A percentile compares a stretch with the other conserved stretches of the same genome.
These are phyloP conservation scores for Meteorus colon DNA, from an alignment of 2,888 invertebrate genomes.

Conservation along the genomic window DNA sequence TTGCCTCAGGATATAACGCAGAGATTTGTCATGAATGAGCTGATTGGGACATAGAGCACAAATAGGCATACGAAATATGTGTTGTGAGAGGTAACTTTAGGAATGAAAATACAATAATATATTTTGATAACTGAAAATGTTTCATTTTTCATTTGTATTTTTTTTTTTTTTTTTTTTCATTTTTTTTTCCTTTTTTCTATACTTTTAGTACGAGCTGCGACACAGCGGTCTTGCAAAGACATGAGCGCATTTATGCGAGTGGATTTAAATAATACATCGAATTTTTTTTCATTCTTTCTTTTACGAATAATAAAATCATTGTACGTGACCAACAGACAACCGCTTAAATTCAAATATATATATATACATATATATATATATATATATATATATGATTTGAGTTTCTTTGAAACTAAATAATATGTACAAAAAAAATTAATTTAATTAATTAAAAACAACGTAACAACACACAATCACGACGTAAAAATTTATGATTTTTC, in stretches of 20 bases:
- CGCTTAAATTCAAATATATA: slow-evolving; percentile 62
- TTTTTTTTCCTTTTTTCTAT: slow-evolving; percentile 45
- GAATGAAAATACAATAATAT: slow-evolving; percentile 20
- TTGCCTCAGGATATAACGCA: background rate
- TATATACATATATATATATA: slow-evolving; percentile 16
- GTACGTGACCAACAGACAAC: slow-evolving; percentile 65
- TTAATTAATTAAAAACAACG: slow-evolving; percentile 52
- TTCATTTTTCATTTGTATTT: slow-evolving; percentile 38
- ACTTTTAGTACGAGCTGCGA: slow-evolving; percentile 40
- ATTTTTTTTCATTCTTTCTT: slow-evolving; percentile 6
- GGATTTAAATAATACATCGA: slow-evolving; percentile 52
- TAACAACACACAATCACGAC: slow-evolving; percentile 62
- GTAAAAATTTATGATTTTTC: slow-evolving; percentile 44
- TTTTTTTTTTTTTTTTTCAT: slow-evolving; percentile 8
- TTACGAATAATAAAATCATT: slow-evolving; percentile 60
- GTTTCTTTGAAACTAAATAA: slow-evolving; percentile 54
- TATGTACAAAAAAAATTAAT: slow-evolving; percentile 39
- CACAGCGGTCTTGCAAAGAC: slow-evolving; percentile 4
- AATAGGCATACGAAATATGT: background rate
- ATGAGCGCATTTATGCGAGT: slow-evolving; percentile 20
- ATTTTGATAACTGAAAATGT: slow-evolving; percentile 46
- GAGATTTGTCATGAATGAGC: background rate
- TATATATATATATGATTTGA: slow-evolving; percentile 29
- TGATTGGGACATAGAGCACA: background rate
- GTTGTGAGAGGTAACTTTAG: background rate